Conservation (phyloP, 2,113 vertebrate genomes). For the Rostratula benghalensis region DNA sequence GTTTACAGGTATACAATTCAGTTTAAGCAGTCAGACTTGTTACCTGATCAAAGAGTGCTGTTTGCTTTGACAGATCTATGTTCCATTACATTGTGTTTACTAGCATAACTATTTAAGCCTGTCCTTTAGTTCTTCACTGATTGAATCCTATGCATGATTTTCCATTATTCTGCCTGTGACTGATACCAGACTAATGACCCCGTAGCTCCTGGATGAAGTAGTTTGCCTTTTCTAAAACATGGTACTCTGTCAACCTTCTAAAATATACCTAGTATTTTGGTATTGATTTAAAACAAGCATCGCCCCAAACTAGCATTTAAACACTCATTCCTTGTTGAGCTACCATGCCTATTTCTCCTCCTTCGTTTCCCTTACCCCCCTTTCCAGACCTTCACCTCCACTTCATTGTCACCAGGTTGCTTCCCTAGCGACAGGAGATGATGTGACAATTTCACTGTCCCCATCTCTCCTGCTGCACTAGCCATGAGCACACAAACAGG, state of each 20-base stretch:
- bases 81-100: not conserved
- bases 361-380: not conserved
- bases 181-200: not conserved
- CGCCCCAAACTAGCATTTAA: not conserved
- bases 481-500: fast-evolving
- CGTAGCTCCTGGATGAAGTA: not conserved
- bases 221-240: not conserved
- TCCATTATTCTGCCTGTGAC: not conserved
- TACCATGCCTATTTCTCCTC: not conserved
- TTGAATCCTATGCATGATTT: not conserved
- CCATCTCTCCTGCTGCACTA: not conserved
- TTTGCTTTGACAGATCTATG: not conserved
- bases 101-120: not conserved
- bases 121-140: not conserved
- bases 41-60: not conserved
- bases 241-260: not conserved
- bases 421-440: not conserved
- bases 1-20: not conserved
- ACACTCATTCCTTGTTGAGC: not conserved
- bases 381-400: not conserved
- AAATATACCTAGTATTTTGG: not conserved
- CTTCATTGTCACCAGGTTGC: not conserved
- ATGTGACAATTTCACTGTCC: not conserved
- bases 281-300: not conserved
- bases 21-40: not conserved